Percentiles rank a stretch among this genome's conserved stretches.
These are phyloP conservation scores for Platynereis dumerilii DNA, from an alignment of 2,888 invertebrate species.

Conservation along the genomic window DNA sequence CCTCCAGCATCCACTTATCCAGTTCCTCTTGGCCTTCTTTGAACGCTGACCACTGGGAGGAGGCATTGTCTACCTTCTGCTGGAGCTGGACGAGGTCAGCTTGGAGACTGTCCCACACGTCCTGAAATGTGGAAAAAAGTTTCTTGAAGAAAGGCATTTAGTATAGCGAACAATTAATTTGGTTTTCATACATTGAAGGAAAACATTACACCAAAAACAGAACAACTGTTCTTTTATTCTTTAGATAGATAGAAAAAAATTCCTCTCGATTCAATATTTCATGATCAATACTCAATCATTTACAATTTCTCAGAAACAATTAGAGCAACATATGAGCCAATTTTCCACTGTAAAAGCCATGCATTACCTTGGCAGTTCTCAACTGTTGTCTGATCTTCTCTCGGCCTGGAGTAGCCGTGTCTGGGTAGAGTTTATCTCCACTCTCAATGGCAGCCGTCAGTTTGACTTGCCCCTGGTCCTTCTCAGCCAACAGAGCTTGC, in stretches of 20 bases:
- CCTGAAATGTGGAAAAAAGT: too few species aligned
- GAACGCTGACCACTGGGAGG: conserved; percentile 91
- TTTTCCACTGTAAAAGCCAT: too few species aligned
- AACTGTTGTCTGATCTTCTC: conserved; percentile 86
- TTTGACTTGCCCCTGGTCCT: conserved; percentile 78
- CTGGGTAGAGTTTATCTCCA: conserved; percentile 87
- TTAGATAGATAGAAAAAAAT: too few species aligned
- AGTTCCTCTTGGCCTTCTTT: conserved; percentile 84
- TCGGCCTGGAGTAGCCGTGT: conserved; percentile 88
- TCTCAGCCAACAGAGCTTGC: conserved; percentile 68
- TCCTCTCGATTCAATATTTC: too few species aligned
- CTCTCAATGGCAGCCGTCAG: conserved; percentile 80
- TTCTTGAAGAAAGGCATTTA: too few species aligned
- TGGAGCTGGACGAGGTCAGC: conserved; percentile 84
- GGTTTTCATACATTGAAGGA: too few species aligned
- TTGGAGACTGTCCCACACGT: conserved; percentile 70
- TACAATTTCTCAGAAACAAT: too few species aligned
- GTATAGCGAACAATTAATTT: too few species aligned
- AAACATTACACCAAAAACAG: too few species aligned
- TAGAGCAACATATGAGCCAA: too few species aligned
- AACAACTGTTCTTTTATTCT: too few species aligned
- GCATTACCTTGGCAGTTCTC: conserved; percentile 64
- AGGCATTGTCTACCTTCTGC: conserved; percentile 81
- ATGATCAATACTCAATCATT: too few species aligned
- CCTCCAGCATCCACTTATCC: conserved; percentile 78